These are phyloP conservation scores for Pipistrellus nathusii DNA, from an alignment of 2,797 vertebrate genomes.

Conservation along the genomic window DNA sequence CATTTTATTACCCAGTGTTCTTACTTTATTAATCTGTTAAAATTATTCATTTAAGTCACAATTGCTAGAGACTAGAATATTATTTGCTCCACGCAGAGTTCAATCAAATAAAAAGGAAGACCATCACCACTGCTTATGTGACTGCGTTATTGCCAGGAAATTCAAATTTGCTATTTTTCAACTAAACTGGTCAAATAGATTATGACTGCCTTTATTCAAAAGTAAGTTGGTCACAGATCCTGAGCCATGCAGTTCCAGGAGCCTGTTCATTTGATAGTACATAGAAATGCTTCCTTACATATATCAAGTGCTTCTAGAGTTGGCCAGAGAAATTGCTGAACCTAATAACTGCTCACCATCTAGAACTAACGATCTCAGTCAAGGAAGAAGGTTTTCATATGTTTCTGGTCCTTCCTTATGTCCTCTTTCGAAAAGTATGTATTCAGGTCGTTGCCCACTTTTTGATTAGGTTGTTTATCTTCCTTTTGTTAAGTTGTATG, in stretches of 20 bases:
- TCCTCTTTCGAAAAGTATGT: too few species aligned
- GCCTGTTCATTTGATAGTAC: background rate
- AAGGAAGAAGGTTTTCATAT: background rate
- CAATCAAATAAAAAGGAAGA: constrained; percentile 65
- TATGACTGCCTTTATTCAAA: background rate
- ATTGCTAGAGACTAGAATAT: constrained; percentile 31
- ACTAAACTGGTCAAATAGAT: constrained; percentile 48
- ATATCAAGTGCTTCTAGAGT: background rate
- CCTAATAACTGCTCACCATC: background rate
- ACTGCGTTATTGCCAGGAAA: constrained; percentile 4
- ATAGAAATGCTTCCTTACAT: background rate
- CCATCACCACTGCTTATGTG: constrained; percentile 7
- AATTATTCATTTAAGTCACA: constrained; percentile 53
- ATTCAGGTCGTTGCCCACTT: too few species aligned
- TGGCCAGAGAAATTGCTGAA: constrained; percentile 12
- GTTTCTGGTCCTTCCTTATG: too few species aligned
- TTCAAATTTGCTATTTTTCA: constrained; percentile 56
- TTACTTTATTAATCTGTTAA: constrained; percentile 33
- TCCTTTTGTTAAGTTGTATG: too few species aligned
- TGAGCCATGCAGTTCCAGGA: background rate
- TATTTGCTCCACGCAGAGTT: constrained; percentile 16
- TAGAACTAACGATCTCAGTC: constrained; percentile 5
- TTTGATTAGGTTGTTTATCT: too few species aligned
- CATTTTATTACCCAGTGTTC: constrained; percentile 36
- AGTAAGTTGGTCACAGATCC: background rate